These are phyloP conservation scores for Melopsittacus undulatus DNA, from an alignment of 2,797 vertebrate genomes.

Conservation along the genomic window DNA sequence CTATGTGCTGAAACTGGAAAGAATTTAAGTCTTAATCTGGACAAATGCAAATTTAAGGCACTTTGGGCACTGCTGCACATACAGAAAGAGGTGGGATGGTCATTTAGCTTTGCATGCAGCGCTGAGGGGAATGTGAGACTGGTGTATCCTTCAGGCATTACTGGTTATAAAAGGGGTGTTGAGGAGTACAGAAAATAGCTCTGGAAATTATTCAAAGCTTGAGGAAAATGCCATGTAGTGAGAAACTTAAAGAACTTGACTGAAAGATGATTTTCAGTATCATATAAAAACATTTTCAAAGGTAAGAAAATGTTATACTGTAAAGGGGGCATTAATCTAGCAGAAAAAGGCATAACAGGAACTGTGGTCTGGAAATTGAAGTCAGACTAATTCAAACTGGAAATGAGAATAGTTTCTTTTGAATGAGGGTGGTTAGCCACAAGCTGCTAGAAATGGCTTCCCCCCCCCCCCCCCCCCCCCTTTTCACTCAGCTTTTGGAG, in stretches of 20 bases:
- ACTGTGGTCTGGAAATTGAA: neutral
- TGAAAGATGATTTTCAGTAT: neutral
- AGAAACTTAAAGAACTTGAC: neutral
- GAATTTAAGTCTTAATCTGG: neutral
- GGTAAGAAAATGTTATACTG: neutral
- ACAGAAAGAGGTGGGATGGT: neutral
- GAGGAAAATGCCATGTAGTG: neutral
- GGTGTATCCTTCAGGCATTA: no score
- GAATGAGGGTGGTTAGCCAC: conserved; percentile 26
- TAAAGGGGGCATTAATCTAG: neutral
- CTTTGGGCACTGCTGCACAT: neutral
- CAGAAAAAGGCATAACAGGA: neutral
- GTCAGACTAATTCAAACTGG: neutral
- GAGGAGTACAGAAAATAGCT: neutral
- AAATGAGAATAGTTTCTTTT: conserved; percentile 15
- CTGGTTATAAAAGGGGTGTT: neutral
- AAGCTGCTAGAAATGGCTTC: neutral
- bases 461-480: rapidly evolving
- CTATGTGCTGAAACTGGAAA: neutral
- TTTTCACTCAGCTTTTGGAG: neutral
- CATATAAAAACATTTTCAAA: neutral
- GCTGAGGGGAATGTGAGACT: no score
- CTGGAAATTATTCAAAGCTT: neutral
- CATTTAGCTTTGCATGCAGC: no score
- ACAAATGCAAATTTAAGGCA: neutral